phyloP scores from a whole-genome alignment of 2,113 vertebrate species.

The Poeciliopsis occidentalis region DNA sequence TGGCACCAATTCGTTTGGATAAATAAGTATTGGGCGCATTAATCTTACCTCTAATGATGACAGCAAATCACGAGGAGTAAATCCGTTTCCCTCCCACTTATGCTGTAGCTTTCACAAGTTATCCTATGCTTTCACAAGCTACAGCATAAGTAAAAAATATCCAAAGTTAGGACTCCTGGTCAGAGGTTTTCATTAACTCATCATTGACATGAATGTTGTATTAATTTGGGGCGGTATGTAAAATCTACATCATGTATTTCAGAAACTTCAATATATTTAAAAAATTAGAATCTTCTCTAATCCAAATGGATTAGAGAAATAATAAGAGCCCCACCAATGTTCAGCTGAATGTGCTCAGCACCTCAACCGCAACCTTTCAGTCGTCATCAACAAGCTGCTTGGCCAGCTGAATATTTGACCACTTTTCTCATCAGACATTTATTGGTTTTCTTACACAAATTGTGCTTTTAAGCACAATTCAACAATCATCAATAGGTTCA shows the following conservation, averaged over 20 bases:
- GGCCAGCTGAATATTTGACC: too few species aligned
- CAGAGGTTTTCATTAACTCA: background rate
- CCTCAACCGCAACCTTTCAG: too few species aligned
- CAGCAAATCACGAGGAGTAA: slow-evolving; percentile 46
- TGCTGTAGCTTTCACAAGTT: too few species aligned
- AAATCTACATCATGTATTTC: too few species aligned
- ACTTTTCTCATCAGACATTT: too few species aligned
- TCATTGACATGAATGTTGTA: background rate
- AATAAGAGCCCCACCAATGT: background rate
- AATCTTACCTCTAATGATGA: slow-evolving; percentile 58
- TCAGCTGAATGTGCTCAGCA: background rate
- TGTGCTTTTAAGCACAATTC: too few species aligned
- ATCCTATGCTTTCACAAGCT: slow-evolving; percentile 20
- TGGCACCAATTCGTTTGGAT: slow-evolving; percentile 54
- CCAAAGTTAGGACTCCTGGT: background rate
- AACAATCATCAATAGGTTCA: too few species aligned
- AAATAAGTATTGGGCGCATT: slow-evolving; percentile 70
- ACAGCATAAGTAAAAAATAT: slow-evolving; percentile 26
- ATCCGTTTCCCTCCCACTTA: slow-evolving; percentile 35
- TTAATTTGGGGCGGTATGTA: background rate
- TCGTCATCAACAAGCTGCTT: too few species aligned
- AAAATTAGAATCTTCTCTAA: background rate
- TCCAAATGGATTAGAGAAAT: background rate
- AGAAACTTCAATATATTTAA: background rate
- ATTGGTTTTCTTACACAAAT: too few species aligned